Conservation (phyloP, 2,113 vertebrate genomes). For the Chaenogobius annularis region DNA sequence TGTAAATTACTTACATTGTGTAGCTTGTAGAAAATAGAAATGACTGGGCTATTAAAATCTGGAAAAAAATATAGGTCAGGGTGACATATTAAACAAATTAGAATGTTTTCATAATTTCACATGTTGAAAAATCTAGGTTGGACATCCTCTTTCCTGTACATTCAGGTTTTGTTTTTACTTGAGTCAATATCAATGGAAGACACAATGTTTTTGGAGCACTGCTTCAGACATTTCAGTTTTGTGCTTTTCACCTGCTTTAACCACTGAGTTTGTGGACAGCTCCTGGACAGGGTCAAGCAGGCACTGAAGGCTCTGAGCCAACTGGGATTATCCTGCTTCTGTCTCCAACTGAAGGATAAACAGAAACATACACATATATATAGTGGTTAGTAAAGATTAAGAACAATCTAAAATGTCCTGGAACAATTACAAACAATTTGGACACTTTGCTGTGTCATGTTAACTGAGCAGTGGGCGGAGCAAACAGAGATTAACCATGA, state of each 20-base stretch:
- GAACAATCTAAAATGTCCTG: not conserved
- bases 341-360: not conserved
- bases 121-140: not conserved
- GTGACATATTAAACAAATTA: not conserved
- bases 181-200: not conserved
- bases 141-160: too few relatives aligned
- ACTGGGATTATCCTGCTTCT: constrained; percentile 33
- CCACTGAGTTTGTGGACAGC: constrained; percentile 14
- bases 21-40: too few relatives aligned
- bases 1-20: not conserved
- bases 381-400: not conserved
- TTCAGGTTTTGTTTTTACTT: not conserved
- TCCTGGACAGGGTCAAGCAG: constrained; percentile 21
- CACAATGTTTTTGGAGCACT: not conserved
- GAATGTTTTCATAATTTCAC: too few relatives aligned
- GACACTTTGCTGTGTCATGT: not conserved
- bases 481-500: constrained; percentile 54
- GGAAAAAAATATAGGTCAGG: not conserved
- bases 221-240: not conserved
- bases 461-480: constrained; percentile 15
- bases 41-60: too few relatives aligned
- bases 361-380: not conserved
- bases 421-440: not conserved
- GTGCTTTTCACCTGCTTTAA: constrained; percentile 17
- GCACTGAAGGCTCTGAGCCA: constrained; percentile 8